These are phyloP conservation scores for Oreochromis spilurus DNA, from an alignment of 2,113 vertebrate genomes.

Conservation along the genomic window DNA sequence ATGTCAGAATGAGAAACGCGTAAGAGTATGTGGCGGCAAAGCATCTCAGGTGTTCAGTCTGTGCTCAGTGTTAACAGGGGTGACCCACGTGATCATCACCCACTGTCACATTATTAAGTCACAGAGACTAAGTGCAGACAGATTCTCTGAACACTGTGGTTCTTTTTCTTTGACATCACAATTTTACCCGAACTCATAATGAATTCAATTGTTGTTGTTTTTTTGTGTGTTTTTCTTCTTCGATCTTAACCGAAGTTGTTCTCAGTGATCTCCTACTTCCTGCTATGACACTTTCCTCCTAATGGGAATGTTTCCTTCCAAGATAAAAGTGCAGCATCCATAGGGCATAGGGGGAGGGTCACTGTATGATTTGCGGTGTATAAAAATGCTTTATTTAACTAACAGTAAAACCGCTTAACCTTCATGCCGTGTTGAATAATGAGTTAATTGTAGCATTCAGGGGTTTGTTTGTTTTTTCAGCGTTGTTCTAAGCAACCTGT, in stretches of 20 bases:
- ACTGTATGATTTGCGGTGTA: background rate
- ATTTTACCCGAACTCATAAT: background rate
- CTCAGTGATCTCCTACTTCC: background rate
- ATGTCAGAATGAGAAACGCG: background rate
- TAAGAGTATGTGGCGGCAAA: background rate
- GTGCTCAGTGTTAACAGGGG: background rate
- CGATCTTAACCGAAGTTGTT: rapidly evolving
- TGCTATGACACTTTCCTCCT: background rate
- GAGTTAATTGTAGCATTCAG: background rate
- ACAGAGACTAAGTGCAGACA: background rate
- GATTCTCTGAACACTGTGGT: rapidly evolving
- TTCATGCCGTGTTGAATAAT: background rate
- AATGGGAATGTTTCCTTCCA: rapidly evolving
- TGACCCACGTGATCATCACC: background rate
- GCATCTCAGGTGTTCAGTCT: background rate
- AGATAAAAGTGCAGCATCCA: background rate
- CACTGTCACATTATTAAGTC: background rate
- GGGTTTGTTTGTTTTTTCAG: background rate
- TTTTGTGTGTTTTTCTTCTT: background rate
- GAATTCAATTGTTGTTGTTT: background rate
- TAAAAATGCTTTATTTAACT: background rate
- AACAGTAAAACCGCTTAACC: background rate
- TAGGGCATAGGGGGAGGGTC: background rate
- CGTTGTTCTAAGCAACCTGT: background rate
- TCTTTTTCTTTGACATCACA: background rate